Evolutionary conservation across 2,888 invertebrate genomes (phyloP).

Genomic region (Lasius platythorax): DNA sequence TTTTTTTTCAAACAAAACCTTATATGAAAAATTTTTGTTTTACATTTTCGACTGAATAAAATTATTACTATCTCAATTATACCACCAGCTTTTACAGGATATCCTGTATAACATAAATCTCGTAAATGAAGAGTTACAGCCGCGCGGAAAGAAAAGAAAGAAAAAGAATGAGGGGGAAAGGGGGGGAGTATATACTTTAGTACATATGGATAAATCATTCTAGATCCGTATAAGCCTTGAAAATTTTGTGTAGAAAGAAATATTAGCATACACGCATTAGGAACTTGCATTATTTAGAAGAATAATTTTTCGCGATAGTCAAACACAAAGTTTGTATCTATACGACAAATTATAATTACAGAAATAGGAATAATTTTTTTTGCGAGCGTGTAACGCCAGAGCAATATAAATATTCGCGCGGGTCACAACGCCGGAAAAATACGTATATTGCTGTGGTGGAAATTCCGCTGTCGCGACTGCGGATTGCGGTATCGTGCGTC

Average conservation of each 20-base stretch:
- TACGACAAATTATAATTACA: neutral
- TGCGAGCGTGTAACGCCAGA: neutral
- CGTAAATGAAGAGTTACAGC: neutral
- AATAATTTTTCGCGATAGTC: neutral
- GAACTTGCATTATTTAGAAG: neutral
- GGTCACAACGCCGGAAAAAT: conserved; percentile 35
- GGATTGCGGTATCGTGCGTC: conserved; percentile 41
- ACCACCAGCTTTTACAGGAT: neutral
- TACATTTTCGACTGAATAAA: neutral
- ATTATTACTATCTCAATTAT: neutral
- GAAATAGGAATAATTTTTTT: neutral
- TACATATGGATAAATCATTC: neutral
- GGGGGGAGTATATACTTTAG: too few relatives aligned
- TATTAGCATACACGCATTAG: neutral
- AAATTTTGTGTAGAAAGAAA: neutral
- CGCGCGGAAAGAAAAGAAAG: neutral
- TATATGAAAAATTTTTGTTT: neutral
- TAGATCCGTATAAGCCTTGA: neutral
- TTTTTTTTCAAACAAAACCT: neutral
- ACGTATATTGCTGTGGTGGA: conserved; percentile 33
- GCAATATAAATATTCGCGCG: neutral
- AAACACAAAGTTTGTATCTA: neutral
- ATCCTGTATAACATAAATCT: neutral
- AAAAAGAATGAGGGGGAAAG: too few relatives aligned
- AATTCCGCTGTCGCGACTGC: conserved; percentile 44